Percentiles rank a stretch among this genome's conserved stretches.
Evolutionary conservation across 2,797 vertebrate genomes (phyloP).

Genomic region (Carapus acus): DNA sequence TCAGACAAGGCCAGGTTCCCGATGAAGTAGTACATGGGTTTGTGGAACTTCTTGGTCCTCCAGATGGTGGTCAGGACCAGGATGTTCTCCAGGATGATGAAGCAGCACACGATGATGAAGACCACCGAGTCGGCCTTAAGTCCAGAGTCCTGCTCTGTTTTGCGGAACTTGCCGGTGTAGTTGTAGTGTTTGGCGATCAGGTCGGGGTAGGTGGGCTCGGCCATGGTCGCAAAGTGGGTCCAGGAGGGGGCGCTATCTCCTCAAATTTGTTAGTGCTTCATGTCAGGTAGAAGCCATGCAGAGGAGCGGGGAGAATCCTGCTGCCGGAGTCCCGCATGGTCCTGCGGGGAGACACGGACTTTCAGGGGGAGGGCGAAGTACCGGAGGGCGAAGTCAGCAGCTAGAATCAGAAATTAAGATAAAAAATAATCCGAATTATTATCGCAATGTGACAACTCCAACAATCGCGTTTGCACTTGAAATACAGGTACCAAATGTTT

Average conservation of each 20-base stretch:
- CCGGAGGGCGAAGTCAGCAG: too few relatives aligned
- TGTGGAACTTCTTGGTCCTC: constrained; percentile 98
- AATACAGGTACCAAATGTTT: too few relatives aligned
- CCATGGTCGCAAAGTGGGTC: constrained; percentile 59
- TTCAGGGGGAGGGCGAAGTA: too few relatives aligned
- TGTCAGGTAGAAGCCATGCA: constrained; percentile 48
- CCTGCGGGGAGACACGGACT: constrained; percentile 39
- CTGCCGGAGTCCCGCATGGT: constrained; percentile 49
- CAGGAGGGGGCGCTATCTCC: constrained; percentile 46
- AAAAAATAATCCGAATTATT: too few relatives aligned
- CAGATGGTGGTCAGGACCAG: constrained; percentile 94
- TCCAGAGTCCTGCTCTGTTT: constrained; percentile 70
- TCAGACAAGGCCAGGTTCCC: constrained; percentile 98
- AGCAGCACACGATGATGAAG: constrained; percentile 95
- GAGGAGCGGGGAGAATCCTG: constrained; percentile 31
- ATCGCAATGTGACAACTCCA: too few relatives aligned
- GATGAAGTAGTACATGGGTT: constrained; percentile 98
- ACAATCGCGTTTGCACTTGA: too few relatives aligned
- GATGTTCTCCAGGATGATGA: constrained; percentile 94
- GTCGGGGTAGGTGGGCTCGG: constrained; percentile 76
- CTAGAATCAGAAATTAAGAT: too few relatives aligned
- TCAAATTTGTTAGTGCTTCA: constrained; percentile 48
- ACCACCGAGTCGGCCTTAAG: constrained; percentile 87
- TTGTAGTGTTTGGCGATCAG: constrained; percentile 93
- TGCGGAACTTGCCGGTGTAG: constrained; percentile 89